Conservation (phyloP, 2,113 vertebrate species). For the Microcebus ravelobensis region DNA sequence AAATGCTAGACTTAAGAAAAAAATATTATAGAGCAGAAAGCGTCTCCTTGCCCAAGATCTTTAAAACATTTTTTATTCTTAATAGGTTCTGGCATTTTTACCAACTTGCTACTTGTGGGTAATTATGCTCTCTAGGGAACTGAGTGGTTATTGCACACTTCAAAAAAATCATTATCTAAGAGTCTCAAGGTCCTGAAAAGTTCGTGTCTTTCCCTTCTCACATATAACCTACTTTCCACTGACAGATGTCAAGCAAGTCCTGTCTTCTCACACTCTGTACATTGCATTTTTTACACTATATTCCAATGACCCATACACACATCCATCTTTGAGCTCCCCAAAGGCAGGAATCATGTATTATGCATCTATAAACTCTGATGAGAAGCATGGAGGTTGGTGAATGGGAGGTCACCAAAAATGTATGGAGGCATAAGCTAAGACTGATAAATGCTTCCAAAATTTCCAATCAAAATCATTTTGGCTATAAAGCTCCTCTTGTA, state of each 20-base stretch:
- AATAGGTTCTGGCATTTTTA: background rate
- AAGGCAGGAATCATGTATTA: background rate
- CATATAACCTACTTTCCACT: background rate
- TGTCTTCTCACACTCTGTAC: background rate
- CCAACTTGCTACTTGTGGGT: background rate
- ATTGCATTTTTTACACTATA: background rate
- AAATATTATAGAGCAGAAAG: background rate
- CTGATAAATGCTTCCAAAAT: background rate
- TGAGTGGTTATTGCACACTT: background rate
- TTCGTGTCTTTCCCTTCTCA: background rate
- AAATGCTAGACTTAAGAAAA: background rate
- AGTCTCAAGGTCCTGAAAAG: background rate
- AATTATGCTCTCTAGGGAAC: background rate
- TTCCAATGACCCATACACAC: background rate
- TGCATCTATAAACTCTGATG: background rate
- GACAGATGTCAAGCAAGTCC: background rate
- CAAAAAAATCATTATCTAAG: background rate
- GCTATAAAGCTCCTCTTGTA: background rate
- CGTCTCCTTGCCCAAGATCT: background rate
- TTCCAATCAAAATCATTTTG: background rate
- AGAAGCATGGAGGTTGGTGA: background rate
- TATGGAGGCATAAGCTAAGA: background rate
- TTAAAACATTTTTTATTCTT: background rate
- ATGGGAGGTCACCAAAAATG: background rate
- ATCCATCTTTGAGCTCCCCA: background rate